Conservation (phyloP, 2,888 invertebrate genomes). For the Parnassius orleans region DNA sequence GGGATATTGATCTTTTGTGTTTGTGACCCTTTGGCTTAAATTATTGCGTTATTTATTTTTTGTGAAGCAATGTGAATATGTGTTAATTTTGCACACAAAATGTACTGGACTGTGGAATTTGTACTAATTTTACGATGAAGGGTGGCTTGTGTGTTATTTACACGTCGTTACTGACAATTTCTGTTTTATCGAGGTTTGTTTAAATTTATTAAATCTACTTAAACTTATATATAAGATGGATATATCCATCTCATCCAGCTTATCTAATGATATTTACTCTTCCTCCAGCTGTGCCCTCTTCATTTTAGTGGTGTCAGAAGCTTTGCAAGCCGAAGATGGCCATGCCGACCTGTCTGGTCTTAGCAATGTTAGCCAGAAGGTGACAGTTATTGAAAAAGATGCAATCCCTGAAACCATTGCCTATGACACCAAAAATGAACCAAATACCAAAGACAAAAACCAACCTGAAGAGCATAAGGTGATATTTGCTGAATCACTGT, state of each 20-base stretch:
- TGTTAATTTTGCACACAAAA: conserved; percentile 72
- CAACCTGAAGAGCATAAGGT: conserved; percentile 57
- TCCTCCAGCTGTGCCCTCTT: conserved; percentile 79
- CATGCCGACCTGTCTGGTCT: conserved; percentile 67
- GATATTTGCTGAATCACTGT: conserved; percentile 74
- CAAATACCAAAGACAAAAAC: conserved; percentile 34
- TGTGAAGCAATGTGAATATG: conserved; percentile 55
- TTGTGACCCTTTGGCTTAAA: conserved; percentile 20
- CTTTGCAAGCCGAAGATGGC: conserved; percentile 59
- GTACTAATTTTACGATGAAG: conserved; percentile 82
- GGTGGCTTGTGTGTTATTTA: conserved; percentile 80
- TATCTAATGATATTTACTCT: conserved; percentile 15
- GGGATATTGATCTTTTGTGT: conserved; percentile 16
- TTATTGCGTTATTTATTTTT: conserved; percentile 30
- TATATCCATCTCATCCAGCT: neutral
- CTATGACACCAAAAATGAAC: conserved; percentile 30
- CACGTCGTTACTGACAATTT: conserved; percentile 82
- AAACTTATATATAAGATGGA: no score
- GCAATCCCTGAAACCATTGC: conserved; percentile 34
- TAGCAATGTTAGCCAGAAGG: conserved; percentile 68
- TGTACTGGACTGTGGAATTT: conserved; percentile 74
- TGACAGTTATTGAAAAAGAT: conserved; percentile 39
- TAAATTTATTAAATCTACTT: neutral
- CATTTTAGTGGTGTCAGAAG: conserved; percentile 81
- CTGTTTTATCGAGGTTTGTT: conserved; percentile 79